Evolutionary conservation across 2,797 vertebrate species (phyloP).

Genomic region (Enteromius thamalakanensis): DNA sequence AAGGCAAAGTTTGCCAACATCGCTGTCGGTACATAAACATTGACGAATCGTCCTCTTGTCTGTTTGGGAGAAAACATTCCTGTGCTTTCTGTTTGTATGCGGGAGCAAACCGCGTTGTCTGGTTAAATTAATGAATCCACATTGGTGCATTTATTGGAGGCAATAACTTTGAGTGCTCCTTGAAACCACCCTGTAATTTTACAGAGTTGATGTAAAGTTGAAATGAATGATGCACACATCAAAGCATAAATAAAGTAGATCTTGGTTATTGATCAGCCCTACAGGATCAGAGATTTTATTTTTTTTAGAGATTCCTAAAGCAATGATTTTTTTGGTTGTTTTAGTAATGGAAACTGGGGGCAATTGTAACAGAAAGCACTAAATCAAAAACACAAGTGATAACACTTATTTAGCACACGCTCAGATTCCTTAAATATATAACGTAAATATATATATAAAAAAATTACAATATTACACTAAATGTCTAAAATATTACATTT

Average conservation of each 20-base stretch:
- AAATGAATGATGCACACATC: constrained; percentile 37
- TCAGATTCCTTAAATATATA: not conserved
- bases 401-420: not conserved
- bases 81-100: constrained; percentile 4
- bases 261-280: constrained; percentile 40
- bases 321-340: not conserved
- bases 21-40: constrained; percentile 19
- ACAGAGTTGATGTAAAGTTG: not conserved
- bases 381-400: not conserved
- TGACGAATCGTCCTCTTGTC: constrained; percentile 22
- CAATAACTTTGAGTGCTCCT: constrained; percentile 30
- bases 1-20: constrained; percentile 17
- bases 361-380: not conserved
- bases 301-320: constrained; percentile 11
- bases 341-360: not conserved
- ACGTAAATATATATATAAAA: not conserved
- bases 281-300: not conserved
- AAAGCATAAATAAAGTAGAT: constrained; percentile 13
- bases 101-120: not conserved
- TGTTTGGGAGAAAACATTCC: constrained; percentile 22
- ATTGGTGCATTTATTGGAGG: constrained; percentile 22
- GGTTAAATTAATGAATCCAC: constrained; percentile 26
- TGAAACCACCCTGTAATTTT: constrained; percentile 22
- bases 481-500: not conserved
- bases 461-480: not conserved